phyloP scores from a whole-genome alignment of 2,888 invertebrate species.

The Acleris literana region DNA sequence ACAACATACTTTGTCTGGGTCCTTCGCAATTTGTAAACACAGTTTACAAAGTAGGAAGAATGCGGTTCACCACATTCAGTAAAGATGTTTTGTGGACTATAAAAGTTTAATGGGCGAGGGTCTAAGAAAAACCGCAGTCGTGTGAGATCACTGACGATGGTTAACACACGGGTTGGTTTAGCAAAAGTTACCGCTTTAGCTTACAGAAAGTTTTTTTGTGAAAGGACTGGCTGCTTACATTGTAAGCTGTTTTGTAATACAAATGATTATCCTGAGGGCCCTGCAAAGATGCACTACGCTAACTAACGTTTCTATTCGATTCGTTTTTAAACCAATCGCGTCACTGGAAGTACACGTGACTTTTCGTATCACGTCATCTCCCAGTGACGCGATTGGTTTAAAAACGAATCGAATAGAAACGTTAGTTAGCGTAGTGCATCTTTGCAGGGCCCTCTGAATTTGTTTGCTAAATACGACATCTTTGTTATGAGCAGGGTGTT shows the following conservation, averaged over 20 bases:
- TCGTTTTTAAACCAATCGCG: too few relatives aligned
- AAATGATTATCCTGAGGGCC: too few relatives aligned
- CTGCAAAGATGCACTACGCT: too few relatives aligned
- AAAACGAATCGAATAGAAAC: too few relatives aligned
- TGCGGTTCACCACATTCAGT: slow-evolving; percentile 41
- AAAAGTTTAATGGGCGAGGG: slow-evolving; percentile 26
- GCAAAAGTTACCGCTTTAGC: slow-evolving; percentile 20
- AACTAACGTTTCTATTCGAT: too few relatives aligned
- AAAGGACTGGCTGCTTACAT: not conserved
- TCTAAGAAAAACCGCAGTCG: slow-evolving; percentile 29
- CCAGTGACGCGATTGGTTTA: too few relatives aligned
- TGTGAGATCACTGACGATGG: slow-evolving; percentile 8
- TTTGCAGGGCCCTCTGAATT: too few relatives aligned
- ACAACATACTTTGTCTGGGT: not conserved
- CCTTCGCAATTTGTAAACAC: not conserved
- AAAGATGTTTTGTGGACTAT: slow-evolving; percentile 36
- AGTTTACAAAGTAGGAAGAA: slow-evolving; percentile 41
- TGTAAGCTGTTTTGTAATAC: slow-evolving; percentile 2
- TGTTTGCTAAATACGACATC: too few relatives aligned
- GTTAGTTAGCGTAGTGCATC: too few relatives aligned
- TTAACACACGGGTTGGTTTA: slow-evolving; percentile 17
- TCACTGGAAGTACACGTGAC: too few relatives aligned
- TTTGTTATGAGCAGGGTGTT: too few relatives aligned
- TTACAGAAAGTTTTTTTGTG: slow-evolving; percentile 5
- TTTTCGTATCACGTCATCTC: too few relatives aligned